A percentile compares a stretch with the other conserved stretches of the same genome.
phyloP scores from a whole-genome alignment of 2,113 vertebrate genomes.

The Dicentrarchus labrax region DNA sequence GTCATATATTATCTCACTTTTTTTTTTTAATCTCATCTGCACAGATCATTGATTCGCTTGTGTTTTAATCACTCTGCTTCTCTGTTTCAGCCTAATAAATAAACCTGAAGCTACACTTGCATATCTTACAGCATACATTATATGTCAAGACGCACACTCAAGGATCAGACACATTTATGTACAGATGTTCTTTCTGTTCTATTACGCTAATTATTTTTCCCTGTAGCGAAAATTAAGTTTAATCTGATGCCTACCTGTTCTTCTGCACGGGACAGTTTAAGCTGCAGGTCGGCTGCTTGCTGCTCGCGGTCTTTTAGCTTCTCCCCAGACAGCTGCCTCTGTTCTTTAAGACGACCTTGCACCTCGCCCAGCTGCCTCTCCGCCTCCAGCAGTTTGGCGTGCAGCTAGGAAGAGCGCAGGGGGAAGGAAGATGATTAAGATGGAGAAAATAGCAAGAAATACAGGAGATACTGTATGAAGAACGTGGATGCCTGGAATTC shows the following conservation, averaged over 20 bases:
- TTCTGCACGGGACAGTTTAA: constrained; percentile 94
- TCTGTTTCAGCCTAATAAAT: not conserved
- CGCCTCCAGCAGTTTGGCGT: constrained; percentile 93
- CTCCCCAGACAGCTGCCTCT: constrained; percentile 97
- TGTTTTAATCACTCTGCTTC: not conserved
- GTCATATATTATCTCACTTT: no score
- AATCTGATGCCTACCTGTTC: constrained; percentile 87
- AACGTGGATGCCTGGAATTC: not conserved
- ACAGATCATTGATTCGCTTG: not conserved
- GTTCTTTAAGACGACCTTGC: constrained; percentile 97
- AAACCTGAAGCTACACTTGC: not conserved
- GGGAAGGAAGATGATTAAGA: not conserved
- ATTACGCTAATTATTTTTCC: not conserved
- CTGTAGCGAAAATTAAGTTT: not conserved
- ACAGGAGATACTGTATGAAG: not conserved
- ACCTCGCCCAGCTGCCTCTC: constrained; percentile 95
- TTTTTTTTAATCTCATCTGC: not conserved
- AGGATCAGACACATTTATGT: not conserved
- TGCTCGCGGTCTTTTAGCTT: constrained; percentile 97
- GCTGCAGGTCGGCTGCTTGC: constrained; percentile 93
- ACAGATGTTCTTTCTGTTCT: not conserved
- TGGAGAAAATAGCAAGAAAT: not conserved
- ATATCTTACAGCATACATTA: not conserved
- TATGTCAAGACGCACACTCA: not conserved
- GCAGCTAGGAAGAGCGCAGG: constrained; percentile 84